Percentiles rank a stretch among this genome's conserved stretches.
These are phyloP conservation scores for Lasioglossum pauxillum DNA, from an alignment of 2,888 invertebrate species.

Conservation along the genomic window DNA sequence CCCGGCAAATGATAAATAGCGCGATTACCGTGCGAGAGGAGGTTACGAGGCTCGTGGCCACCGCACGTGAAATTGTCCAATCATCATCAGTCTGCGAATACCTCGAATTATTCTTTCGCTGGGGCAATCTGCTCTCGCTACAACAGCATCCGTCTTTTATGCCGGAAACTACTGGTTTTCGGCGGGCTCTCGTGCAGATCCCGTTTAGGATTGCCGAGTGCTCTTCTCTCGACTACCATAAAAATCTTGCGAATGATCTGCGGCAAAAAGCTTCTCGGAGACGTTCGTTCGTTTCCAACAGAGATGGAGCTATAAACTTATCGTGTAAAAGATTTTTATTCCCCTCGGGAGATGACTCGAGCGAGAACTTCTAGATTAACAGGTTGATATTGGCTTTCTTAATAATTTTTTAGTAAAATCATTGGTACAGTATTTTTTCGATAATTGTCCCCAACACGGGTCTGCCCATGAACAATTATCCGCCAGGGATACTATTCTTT, in stretches of 20 bases:
- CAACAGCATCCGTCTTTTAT: constrained; percentile 72
- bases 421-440: too few species aligned
- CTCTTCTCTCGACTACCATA: not conserved
- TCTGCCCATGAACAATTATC: too few species aligned
- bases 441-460: too few species aligned
- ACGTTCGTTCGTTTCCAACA: not conserved
- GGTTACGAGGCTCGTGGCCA: constrained; percentile 57
- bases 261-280: not conserved
- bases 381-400: not conserved
- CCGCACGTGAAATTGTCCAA: constrained; percentile 77
- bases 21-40: constrained; percentile 77
- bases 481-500: too few species aligned
- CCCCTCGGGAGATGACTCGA: not conserved
- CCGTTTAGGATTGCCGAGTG: not conserved
- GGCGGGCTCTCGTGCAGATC: constrained; percentile 20
- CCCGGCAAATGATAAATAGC: constrained; percentile 81
- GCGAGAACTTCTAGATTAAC: not conserved
- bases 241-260: not conserved
- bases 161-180: constrained; percentile 37
- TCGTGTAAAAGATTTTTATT: not conserved
- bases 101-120: constrained; percentile 63
- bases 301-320: not conserved
- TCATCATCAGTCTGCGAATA: constrained; percentile 77
- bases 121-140: constrained; percentile 64
- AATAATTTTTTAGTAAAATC: not conserved